Conservation (phyloP, 2,113 vertebrate species). For the Craseonycteris thonglongyai region DNA sequence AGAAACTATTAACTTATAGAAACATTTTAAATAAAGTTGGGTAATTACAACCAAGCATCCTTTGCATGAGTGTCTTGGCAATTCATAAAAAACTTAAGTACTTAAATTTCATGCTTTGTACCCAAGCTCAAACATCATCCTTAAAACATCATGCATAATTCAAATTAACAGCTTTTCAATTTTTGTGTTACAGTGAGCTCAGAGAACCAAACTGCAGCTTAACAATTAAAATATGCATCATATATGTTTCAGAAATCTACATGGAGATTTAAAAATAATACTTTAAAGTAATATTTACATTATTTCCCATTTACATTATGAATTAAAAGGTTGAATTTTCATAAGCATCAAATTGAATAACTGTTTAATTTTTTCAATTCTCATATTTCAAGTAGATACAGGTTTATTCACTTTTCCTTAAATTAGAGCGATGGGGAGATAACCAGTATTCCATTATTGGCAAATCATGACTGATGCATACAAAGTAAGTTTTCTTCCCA, state of each 20-base stretch:
- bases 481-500: neutral
- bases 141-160: neutral
- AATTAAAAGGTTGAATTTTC: neutral
- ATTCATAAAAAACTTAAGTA: neutral
- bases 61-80: neutral
- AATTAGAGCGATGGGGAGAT: neutral
- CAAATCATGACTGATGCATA: neutral
- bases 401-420: neutral
- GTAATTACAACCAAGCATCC: neutral
- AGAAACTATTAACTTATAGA: neutral
- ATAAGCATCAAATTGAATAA: neutral
- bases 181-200: neutral
- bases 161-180: neutral
- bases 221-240: neutral
- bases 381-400: neutral
- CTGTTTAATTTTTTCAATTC: neutral
- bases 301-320: neutral
- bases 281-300: neutral
- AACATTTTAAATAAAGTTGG: neutral
- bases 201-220: neutral
- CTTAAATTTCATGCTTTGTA: neutral
- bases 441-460: neutral
- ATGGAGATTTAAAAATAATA: neutral
- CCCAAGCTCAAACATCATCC: neutral
- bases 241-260: neutral